These are phyloP conservation scores for Stenotaenia linearis DNA, from an alignment of 2,888 invertebrate species.

Conservation along the genomic window DNA sequence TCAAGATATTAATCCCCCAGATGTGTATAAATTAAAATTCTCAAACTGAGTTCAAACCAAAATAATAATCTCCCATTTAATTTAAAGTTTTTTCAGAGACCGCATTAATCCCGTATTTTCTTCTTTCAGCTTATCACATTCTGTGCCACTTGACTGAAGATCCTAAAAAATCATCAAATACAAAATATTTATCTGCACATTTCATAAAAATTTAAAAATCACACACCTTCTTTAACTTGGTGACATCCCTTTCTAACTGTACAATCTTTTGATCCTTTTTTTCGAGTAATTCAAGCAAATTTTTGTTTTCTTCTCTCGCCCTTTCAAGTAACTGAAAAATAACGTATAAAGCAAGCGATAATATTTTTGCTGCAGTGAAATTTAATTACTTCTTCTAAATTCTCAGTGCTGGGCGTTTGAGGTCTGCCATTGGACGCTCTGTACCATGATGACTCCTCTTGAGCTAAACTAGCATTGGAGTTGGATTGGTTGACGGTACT, in stretches of 20 bases:
- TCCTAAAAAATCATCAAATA: conserved; percentile 27
- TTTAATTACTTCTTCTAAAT: conserved; percentile 46
- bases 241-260: conserved; percentile 46
- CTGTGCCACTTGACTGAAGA: conserved; percentile 37
- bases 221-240: conserved; percentile 46
- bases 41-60: not conserved
- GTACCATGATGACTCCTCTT: conserved; percentile 29
- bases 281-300: conserved; percentile 47
- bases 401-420: conserved; percentile 48
- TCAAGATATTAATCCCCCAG: not conserved
- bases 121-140: conserved; percentile 46
- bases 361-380: not conserved
- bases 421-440: conserved; percentile 41
- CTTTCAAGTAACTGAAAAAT: conserved; percentile 46
- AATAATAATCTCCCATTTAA: not conserved
- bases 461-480: conserved; percentile 36
- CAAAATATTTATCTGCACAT: not conserved
- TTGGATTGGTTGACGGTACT: conserved; percentile 51
- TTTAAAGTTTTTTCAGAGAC: conserved; percentile 45
- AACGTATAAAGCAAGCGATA: not conserved
- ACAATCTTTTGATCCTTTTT: conserved; percentile 49
- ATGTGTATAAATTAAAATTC: not conserved
- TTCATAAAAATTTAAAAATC: not conserved
- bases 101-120: conserved; percentile 47
- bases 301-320: conserved; percentile 48